A percentile compares a stretch with the other conserved stretches of the same genome.
Conservation (phyloP, 2,888 invertebrate species). For the Apodemia duryi region DNA sequence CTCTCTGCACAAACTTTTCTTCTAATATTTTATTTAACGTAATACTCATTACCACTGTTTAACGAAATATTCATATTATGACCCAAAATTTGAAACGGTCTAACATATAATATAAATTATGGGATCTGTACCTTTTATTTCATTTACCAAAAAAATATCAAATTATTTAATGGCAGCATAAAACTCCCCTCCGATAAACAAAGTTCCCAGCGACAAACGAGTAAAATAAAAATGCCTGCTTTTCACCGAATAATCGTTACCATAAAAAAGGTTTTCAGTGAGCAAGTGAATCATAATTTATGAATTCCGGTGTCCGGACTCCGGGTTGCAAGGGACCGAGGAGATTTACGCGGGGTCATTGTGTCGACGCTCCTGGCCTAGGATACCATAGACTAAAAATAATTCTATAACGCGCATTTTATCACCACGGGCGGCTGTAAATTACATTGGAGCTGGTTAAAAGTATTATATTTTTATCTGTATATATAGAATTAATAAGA, state of each 20-base stretch:
- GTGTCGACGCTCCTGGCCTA: conserved; percentile 63
- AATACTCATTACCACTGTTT: neutral
- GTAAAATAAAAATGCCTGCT: conserved; percentile 68
- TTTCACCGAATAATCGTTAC: conserved; percentile 73
- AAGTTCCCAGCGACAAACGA: conserved; percentile 53
- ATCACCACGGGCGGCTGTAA: no score
- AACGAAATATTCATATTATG: neutral
- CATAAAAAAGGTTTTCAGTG: conserved; percentile 79
- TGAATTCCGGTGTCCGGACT: conserved; percentile 74
- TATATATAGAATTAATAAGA: no score
- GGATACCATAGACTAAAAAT: conserved; percentile 39
- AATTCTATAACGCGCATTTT: no score
- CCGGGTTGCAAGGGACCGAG: conserved; percentile 38
- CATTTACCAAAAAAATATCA: conserved; percentile 3
- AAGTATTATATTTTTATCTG: no score
- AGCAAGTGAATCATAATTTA: conserved; percentile 80
- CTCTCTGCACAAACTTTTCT: no score
- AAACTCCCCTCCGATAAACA: conserved; percentile 29
- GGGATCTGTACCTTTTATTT: no score
- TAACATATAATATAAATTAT: no score
- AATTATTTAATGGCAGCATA: conserved; percentile 15
- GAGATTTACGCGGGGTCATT: conserved; percentile 76
- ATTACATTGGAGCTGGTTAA: no score
- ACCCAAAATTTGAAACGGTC: no score
- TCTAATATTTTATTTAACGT: no score